These are phyloP conservation scores for Gymnothorax reevesii DNA, from an alignment of 2,797 vertebrate species.

Conservation along the genomic window DNA sequence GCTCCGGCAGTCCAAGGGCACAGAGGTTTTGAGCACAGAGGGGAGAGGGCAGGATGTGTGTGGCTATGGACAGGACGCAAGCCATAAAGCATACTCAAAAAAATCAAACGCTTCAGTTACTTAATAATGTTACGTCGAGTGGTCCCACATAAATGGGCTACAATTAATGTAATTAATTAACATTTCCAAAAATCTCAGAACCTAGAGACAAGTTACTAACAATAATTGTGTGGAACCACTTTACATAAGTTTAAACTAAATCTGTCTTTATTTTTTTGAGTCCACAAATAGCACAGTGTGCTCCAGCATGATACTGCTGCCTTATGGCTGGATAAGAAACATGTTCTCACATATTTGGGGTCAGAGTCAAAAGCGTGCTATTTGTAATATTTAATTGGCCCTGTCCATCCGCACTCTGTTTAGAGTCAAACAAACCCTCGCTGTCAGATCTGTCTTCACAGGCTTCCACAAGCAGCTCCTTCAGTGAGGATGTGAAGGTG, in stretches of 20 bases:
- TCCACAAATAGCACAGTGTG: neutral
- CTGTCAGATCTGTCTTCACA: neutral
- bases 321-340: neutral
- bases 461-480: neutral
- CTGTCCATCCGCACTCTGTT: constrained; percentile 11
- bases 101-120: too few relatives aligned
- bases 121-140: too few relatives aligned
- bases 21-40: constrained; percentile 42
- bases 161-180: too few relatives aligned
- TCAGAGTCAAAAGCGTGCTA: constrained; percentile 15
- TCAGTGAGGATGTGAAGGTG: constrained; percentile 1
- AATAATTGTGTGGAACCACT: too few relatives aligned
- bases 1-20: constrained; percentile 61
- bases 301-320: constrained; percentile 13
- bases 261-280: too few relatives aligned
- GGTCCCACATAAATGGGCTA: too few relatives aligned
- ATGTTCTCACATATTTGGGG: constrained; percentile 7
- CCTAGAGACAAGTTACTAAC: too few relatives aligned
- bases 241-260: too few relatives aligned
- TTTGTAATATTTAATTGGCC: constrained; percentile 34
- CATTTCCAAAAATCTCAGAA: too few relatives aligned
- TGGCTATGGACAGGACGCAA: constrained; percentile 26
- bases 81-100: too few relatives aligned
- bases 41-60: constrained; percentile 28
- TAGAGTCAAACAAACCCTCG: constrained; percentile 13